Percentiles rank a stretch among this genome's conserved stretches.
Evolutionary conservation across 2,113 vertebrate genomes (phyloP).

Genomic region (Oceanites oceanicus): DNA sequence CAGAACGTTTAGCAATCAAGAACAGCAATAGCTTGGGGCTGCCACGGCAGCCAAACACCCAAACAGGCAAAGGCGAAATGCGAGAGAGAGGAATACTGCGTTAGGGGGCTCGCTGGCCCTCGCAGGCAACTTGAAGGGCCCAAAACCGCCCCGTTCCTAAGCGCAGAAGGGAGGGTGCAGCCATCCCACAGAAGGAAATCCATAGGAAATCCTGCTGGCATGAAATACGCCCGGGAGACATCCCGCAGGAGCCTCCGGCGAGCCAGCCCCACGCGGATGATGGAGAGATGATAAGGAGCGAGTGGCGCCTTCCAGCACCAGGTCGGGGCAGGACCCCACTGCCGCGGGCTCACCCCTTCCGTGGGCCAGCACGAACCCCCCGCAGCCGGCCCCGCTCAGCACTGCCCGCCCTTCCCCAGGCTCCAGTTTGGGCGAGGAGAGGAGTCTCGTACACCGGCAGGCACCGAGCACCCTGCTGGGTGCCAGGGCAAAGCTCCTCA

Average conservation of each 20-base stretch:
- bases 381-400: background rate
- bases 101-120: background rate
- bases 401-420: background rate
- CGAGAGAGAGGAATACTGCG: background rate
- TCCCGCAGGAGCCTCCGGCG: background rate
- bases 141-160: fast-evolving
- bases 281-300: background rate
- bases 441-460: fast-evolving
- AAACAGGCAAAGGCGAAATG: background rate
- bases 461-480: fast-evolving
- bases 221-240: background rate
- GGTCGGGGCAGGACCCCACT: background rate
- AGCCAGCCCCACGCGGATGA: background rate
- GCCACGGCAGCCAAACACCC: constrained; percentile 19
- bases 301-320: background rate
- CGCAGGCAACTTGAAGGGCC: background rate
- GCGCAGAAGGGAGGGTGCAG: background rate
- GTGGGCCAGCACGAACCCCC: background rate
- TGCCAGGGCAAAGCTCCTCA: background rate
- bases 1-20: background rate
- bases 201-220: background rate
- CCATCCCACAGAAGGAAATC: background rate
- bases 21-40: background rate
- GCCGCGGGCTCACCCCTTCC: background rate
- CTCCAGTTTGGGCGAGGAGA: background rate